Evolutionary conservation across 2,888 invertebrate genomes (phyloP).

Genomic region (Thera britannica): DNA sequence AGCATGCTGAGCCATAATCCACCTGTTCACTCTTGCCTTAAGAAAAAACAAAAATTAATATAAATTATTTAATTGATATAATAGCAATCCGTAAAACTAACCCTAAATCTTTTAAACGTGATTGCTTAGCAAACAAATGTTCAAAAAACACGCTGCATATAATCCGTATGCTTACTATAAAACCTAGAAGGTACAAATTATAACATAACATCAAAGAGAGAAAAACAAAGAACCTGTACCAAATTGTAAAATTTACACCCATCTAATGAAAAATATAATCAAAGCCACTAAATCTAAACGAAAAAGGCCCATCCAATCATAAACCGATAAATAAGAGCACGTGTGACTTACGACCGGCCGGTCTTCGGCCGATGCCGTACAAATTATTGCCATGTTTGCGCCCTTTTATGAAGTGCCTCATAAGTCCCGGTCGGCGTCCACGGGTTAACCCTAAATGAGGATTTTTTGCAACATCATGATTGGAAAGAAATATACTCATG

Average conservation of each 20-base stretch:
- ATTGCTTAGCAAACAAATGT: no score
- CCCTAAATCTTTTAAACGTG: no score
- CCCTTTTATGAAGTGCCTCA: slow-evolving; percentile 48
- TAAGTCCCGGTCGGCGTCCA: slow-evolving; percentile 37
- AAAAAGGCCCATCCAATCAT: slow-evolving; percentile 52
- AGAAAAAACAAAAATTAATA: no score
- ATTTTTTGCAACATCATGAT: slow-evolving; percentile 42
- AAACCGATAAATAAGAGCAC: slow-evolving; percentile 51
- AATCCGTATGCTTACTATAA: no score
- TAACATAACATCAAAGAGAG: background rate
- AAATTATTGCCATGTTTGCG: slow-evolving; percentile 54
- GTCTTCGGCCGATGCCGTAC: slow-evolving; percentile 37
- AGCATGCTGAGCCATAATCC: no score
- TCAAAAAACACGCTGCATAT: no score
- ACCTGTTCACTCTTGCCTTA: no score
- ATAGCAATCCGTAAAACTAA: no score
- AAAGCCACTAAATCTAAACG: slow-evolving; percentile 44
- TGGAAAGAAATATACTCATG: slow-evolving; percentile 33
- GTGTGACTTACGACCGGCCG: slow-evolving; percentile 33
- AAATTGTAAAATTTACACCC: slow-evolving; percentile 14
- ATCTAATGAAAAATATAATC: slow-evolving; percentile 28
- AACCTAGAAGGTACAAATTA: no score
- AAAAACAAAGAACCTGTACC: background rate
- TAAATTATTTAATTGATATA: no score
- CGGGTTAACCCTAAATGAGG: slow-evolving; percentile 37